Evolutionary conservation across 2,888 invertebrate species (phyloP).

Genomic region (Andrena bucephala): DNA sequence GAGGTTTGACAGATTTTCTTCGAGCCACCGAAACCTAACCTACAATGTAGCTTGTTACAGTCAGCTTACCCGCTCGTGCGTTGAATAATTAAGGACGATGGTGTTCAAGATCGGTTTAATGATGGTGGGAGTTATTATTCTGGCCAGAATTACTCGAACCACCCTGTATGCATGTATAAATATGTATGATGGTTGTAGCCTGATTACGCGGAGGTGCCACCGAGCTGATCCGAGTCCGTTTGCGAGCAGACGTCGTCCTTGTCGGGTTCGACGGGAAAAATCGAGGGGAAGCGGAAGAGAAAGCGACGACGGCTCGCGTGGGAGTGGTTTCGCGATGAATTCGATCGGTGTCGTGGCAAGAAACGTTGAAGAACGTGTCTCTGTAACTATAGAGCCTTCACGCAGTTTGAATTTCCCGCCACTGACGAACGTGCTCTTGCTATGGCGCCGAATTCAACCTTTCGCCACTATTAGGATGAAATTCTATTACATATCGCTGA

Average conservation of each 20-base stretch:
- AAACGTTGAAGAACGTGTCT: not conserved
- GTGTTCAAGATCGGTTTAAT: not conserved
- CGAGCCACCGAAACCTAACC: not conserved
- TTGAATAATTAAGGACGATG: not conserved
- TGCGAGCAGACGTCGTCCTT: constrained; percentile 36
- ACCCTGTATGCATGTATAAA: constrained; percentile 55
- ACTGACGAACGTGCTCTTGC: not conserved
- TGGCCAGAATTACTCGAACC: constrained; percentile 20
- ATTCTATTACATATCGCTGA: not conserved
- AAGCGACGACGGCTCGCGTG: not conserved
- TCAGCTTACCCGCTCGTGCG: not conserved
- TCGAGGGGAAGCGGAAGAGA: not conserved
- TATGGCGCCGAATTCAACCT: constrained; percentile 1
- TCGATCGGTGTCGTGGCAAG: not conserved
- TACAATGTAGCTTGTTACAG: not conserved
- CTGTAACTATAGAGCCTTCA: not conserved
- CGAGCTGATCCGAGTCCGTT: constrained; percentile 56
- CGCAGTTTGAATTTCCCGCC: constrained; percentile 25
- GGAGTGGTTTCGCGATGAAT: constrained; percentile 10
- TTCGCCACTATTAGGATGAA: constrained; percentile 14
- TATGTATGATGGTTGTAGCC: constrained; percentile 69
- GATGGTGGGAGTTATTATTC: constrained; percentile 2
- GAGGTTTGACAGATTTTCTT: not conserved
- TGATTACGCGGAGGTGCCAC: constrained; percentile 62
- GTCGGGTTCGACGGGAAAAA: constrained; percentile 42